These are phyloP conservation scores for Drosophila bifasciata DNA, from an alignment of 1,140 invertebrate genomes.

Conservation along the genomic window DNA sequence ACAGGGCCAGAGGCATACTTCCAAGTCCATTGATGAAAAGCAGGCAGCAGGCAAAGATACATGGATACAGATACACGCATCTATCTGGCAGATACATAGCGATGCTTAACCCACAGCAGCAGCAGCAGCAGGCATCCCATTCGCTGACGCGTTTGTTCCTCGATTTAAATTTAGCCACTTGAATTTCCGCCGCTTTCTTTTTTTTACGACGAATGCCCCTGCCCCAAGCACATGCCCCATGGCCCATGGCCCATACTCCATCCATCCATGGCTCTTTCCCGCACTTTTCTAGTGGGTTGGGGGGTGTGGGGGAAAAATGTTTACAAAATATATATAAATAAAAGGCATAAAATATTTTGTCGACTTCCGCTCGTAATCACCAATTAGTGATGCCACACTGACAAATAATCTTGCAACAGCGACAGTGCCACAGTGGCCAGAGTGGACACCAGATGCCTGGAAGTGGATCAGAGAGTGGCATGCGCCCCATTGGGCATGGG, in stretches of 20 bases:
- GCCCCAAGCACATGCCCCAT: not conserved
- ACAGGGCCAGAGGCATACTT: conserved; percentile 53
- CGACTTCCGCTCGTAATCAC: conserved; percentile 83
- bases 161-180: conserved; percentile 77
- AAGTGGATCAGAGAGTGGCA: conserved; percentile 7
- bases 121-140: no score
- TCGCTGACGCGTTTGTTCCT: conserved; percentile 18
- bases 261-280: conserved; percentile 1
- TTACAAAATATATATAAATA: conserved; percentile 79
- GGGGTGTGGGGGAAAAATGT: conserved; percentile 41
- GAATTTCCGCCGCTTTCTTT: conserved; percentile 64
- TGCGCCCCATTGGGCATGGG: not conserved
- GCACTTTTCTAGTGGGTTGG: conserved; percentile 13
- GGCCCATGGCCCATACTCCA: no score
- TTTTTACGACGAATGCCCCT: conserved; percentile 26
- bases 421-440: conserved; percentile 31
- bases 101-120: conserved; percentile 24
- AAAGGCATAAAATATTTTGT: conserved; percentile 81
- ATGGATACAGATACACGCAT: conserved; percentile 30
- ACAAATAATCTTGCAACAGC: conserved; percentile 73
- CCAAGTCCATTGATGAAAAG: conserved; percentile 76
- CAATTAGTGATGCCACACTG: conserved; percentile 83
- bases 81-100: conserved; percentile 24
- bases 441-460: conserved; percentile 7
- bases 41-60: conserved; percentile 29